A percentile compares a stretch with the other conserved stretches of the same genome.
Evolutionary conservation across 2,888 invertebrate genomes (phyloP).

Genomic region (Iselma pallidipennis): DNA sequence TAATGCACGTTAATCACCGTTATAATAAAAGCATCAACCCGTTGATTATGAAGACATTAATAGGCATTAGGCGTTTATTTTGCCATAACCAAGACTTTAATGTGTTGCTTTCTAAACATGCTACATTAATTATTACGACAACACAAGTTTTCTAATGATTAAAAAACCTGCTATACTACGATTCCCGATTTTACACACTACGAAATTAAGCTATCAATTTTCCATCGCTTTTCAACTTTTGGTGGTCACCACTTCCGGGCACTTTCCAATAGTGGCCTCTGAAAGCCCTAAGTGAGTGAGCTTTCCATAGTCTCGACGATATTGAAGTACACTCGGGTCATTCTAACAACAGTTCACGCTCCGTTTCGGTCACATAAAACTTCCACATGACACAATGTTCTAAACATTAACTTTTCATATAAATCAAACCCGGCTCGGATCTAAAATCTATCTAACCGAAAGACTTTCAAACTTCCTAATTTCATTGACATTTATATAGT

Average conservation of each 20-base stretch:
- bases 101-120: constrained; percentile 35
- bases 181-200: too few species aligned
- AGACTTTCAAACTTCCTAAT: constrained; percentile 23
- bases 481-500: constrained; percentile 23
- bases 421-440: constrained; percentile 26
- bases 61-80: constrained; percentile 37
- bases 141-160: too few species aligned
- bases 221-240: background rate
- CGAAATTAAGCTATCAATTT: too few species aligned
- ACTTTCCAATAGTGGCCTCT: too few species aligned
- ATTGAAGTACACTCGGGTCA: constrained; percentile 1
- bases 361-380: constrained; percentile 31
- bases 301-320: constrained; percentile 21
- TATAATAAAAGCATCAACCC: constrained; percentile 37
- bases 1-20: constrained; percentile 33
- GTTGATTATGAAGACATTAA: constrained; percentile 41
- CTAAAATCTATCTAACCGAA: background rate
- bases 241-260: constrained; percentile 16
- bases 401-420: constrained; percentile 35
- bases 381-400: constrained; percentile 33
- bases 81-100: constrained; percentile 30
- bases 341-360: constrained; percentile 26
- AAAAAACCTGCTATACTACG: too few species aligned
- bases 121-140: constrained; percentile 32
- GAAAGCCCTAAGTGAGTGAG: constrained; percentile 4